A percentile compares a stretch with the other conserved stretches of the same genome.
Evolutionary conservation across 2,113 vertebrate genomes (phyloP).

Genomic region (Tretioscincus oriximinensis): DNA sequence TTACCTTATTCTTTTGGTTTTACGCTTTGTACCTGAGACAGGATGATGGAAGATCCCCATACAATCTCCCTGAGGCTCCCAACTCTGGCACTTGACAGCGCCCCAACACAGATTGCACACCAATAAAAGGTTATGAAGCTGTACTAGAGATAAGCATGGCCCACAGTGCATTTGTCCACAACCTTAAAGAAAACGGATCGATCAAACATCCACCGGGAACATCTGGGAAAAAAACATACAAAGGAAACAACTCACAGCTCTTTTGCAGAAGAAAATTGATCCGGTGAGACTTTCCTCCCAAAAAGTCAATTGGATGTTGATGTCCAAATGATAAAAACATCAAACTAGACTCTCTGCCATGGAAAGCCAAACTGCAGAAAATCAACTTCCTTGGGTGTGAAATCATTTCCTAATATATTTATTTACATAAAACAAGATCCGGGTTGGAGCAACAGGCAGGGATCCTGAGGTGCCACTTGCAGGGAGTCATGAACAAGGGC

Average conservation of each 20-base stretch:
- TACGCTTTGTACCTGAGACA: background rate
- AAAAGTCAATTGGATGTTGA: too few relatives aligned
- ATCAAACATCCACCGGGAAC: background rate
- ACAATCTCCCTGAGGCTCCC: slow-evolving; percentile 9
- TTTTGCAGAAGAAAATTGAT: background rate
- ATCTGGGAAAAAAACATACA: background rate
- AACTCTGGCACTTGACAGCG: background rate
- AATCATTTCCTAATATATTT: too few relatives aligned
- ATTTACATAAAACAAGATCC: too few relatives aligned
- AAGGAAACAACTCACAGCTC: background rate
- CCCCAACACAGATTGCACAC: slow-evolving; percentile 12
- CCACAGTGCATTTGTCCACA: background rate
- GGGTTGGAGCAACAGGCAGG: too few relatives aligned
- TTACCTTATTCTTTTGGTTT: background rate
- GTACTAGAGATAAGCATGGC: background rate
- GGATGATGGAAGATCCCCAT: background rate
- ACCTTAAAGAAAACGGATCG: background rate
- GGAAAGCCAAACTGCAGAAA: too few relatives aligned
- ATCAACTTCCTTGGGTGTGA: too few relatives aligned
- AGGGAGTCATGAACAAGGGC: too few relatives aligned
- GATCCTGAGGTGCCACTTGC: too few relatives aligned
- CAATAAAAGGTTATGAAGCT: slow-evolving; percentile 12
- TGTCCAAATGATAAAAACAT: too few relatives aligned
- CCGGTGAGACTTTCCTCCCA: too few relatives aligned
- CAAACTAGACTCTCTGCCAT: too few relatives aligned